These are phyloP conservation scores for Eupithecia subfuscata DNA, from an alignment of 2,888 invertebrate species.

Conservation along the genomic window DNA sequence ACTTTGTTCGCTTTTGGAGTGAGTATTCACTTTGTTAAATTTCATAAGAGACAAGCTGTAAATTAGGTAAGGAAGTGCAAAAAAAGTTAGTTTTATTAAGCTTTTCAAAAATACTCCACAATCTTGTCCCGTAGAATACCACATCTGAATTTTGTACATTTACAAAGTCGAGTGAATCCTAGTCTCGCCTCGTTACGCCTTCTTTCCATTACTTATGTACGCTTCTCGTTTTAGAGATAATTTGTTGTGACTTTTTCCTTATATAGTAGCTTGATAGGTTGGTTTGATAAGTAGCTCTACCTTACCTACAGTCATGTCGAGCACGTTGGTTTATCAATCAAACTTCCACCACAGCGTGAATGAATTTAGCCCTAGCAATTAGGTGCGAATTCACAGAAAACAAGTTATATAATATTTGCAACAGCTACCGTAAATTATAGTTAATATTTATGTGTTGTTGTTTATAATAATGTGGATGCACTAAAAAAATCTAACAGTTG, in stretches of 20 bases:
- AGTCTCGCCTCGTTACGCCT: constrained; percentile 8
- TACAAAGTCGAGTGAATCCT: background rate
- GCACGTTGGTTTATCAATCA: background rate
- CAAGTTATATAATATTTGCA: background rate
- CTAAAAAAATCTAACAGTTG: too few relatives aligned
- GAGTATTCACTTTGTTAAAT: background rate
- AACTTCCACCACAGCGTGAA: background rate
- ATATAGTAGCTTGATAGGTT: background rate
- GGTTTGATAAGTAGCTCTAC: background rate
- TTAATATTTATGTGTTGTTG: too few relatives aligned
- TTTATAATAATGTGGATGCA: too few relatives aligned
- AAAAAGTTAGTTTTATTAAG: background rate
- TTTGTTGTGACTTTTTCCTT: constrained; percentile 3
- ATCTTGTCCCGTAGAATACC: background rate
- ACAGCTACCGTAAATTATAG: background rate
- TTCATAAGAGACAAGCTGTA: background rate
- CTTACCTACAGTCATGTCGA: background rate
- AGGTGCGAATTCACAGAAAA: background rate
- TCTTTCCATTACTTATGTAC: constrained; percentile 15
- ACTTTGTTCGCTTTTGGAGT: background rate
- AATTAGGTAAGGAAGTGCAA: too few relatives aligned
- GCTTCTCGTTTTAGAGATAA: constrained; percentile 5
- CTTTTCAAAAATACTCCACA: background rate
- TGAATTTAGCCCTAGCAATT: background rate
- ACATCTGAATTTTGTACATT: background rate